phyloP scores from a whole-genome alignment of 2,113 vertebrate species.

The Notarius quadriscutis region DNA sequence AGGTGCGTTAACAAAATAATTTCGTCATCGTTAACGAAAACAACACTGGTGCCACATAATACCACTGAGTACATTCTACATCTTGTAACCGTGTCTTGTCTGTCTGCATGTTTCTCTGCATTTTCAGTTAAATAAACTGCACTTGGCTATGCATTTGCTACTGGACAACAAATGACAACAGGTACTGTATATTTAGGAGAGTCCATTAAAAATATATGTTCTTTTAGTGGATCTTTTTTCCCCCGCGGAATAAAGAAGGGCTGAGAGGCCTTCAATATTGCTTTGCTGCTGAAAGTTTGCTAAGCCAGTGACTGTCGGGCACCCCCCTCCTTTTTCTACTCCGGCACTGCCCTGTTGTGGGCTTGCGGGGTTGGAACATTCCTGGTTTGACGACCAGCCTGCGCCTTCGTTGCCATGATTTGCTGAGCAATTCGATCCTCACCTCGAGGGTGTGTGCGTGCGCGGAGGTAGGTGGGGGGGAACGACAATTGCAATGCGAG shows the following conservation, averaged over 20 bases:
- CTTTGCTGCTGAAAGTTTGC: conserved; percentile 58
- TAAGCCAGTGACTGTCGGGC: conserved; percentile 57
- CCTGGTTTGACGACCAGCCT: conserved; percentile 72
- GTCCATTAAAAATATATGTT: background rate
- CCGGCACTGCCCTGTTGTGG: conserved; percentile 36
- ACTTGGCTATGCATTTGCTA: background rate
- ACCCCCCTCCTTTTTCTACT: conserved; percentile 46
- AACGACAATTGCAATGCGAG: conserved; percentile 37
- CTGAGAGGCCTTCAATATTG: conserved; percentile 37
- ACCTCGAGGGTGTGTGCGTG: conserved; percentile 65
- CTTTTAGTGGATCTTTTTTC: background rate
- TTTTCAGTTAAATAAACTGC: background rate
- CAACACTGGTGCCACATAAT: background rate
- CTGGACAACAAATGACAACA: background rate
- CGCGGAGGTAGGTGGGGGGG: conserved; percentile 18
- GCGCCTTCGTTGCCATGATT: conserved; percentile 66
- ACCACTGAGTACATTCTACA: background rate
- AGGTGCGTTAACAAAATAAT: too few species aligned
- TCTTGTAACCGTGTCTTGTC: background rate
- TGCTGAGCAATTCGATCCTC: conserved; percentile 74
- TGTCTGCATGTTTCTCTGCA: background rate
- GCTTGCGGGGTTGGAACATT: conserved; percentile 74
- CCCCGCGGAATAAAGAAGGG: background rate
- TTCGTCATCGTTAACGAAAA: too few species aligned
- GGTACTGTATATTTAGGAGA: background rate